Conservation (phyloP, 2,888 invertebrate species). For the Coenonympha arcania region DNA sequence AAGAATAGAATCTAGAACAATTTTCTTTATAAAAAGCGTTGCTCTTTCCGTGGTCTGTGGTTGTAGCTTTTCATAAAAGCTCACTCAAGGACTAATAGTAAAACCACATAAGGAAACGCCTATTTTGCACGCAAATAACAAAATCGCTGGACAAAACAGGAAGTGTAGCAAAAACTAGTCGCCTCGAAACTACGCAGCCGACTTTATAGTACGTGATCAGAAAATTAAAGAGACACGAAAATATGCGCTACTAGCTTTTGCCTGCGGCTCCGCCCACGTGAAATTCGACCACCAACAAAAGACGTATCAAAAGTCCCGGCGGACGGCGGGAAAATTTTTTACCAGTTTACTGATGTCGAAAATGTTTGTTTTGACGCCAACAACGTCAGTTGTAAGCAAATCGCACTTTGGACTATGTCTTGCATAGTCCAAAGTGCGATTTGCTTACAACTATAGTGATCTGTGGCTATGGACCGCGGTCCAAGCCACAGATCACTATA, state of each 20-base stretch:
- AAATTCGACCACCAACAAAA: no score
- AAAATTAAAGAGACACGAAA: slow-evolving; percentile 42
- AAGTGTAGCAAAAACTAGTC: slow-evolving; percentile 41
- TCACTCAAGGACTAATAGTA: slow-evolving; percentile 5
- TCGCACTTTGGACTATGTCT: no score
- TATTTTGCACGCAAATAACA: slow-evolving; percentile 14
- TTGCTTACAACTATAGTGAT: no score
- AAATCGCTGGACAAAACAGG: slow-evolving; percentile 36
- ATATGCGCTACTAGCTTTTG: slow-evolving; percentile 26
- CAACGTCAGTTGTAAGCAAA: no score
- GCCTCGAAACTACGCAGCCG: slow-evolving; percentile 32
- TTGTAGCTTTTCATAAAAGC: slow-evolving; percentile 6
- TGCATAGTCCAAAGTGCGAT: no score
- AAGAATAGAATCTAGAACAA: background rate
- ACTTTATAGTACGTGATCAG: slow-evolving; percentile 59
- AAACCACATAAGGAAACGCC: slow-evolving; percentile 4
- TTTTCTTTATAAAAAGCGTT: background rate
- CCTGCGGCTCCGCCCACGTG: slow-evolving; percentile 24
- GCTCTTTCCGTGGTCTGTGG: no score
- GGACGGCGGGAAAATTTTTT: no score
- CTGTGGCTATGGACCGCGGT: no score
- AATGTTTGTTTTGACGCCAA: no score
- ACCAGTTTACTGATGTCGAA: no score
- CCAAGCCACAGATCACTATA: no score
- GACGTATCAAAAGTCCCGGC: no score